Conservation (phyloP, 2,888 invertebrate genomes). For the Agelastica alni region DNA sequence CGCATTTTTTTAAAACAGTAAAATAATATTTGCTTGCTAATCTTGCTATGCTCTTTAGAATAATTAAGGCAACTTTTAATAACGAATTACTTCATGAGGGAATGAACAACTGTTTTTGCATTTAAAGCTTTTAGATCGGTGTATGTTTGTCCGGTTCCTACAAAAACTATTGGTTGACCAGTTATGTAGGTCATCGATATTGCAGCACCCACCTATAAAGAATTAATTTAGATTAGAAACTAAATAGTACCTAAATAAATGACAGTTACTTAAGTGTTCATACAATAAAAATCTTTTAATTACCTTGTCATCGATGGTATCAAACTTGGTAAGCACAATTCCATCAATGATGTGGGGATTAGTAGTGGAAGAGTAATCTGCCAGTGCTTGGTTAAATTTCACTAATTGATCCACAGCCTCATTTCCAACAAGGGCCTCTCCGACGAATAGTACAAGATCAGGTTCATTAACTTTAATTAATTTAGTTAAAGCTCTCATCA, state of each 20-base stretch:
- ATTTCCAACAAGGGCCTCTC: conserved; percentile 99
- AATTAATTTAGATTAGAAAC: no score
- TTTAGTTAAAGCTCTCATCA: conserved; percentile 97
- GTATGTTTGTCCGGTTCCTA: conserved; percentile 99
- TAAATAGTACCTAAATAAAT: no score
- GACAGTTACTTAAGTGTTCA: no score
- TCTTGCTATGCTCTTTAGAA: no score
- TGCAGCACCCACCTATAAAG: conserved; percentile 81
- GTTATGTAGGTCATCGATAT: conserved; percentile 99
- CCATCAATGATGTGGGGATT: conserved; percentile 96
- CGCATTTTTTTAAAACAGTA: not conserved
- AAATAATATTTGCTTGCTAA: conserved; percentile 1
- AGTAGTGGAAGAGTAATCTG: conserved; percentile 79
- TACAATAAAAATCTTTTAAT: no score
- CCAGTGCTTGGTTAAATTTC: conserved; percentile 97
- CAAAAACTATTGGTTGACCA: conserved; percentile 98
- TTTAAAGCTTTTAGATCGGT: conserved; percentile 96
- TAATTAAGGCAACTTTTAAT: conserved; percentile 30
- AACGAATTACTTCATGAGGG: conserved; percentile 81
- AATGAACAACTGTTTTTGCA: conserved; percentile 93
- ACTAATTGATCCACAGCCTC: conserved; percentile 99
- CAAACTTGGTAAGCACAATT: conserved; percentile 98
- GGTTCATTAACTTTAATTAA: conserved; percentile 97
- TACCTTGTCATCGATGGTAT: conserved; percentile 98
- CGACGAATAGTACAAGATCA: conserved; percentile 98